Evolutionary conservation across 2,113 vertebrate species (phyloP).

Genomic region (Caranx melampygus): DNA sequence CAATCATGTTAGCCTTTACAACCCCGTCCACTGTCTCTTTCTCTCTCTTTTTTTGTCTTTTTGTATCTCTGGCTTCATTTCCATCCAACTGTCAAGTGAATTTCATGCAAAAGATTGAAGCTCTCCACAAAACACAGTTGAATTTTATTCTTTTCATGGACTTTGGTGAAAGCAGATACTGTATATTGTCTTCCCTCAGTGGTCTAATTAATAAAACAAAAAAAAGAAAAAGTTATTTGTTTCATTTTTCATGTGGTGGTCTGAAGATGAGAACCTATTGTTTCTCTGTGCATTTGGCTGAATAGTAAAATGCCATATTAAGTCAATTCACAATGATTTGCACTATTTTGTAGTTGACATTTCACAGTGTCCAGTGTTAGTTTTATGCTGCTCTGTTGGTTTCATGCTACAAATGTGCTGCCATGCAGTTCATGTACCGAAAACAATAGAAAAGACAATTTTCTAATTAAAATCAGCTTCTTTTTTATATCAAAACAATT

Average conservation of each 20-base stretch:
- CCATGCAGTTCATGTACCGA: not conserved
- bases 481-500: not conserved
- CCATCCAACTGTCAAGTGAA: slow-evolving; percentile 35
- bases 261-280: not conserved
- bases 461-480: not conserved
- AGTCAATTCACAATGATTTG: not conserved
- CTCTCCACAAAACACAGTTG: slow-evolving; percentile 4
- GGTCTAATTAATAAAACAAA: not conserved
- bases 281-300: not conserved
- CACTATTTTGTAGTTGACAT: not conserved
- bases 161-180: not conserved
- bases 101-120: slow-evolving; percentile 42
- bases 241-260: not conserved
- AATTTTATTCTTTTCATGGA: not conserved
- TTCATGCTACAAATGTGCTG: no score
- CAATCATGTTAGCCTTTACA: slow-evolving; percentile 39
- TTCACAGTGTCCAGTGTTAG: not conserved
- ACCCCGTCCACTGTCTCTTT: slow-evolving; percentile 30
- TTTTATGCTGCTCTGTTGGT: not conserved
- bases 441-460: not conserved
- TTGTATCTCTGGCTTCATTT: slow-evolving; percentile 43
- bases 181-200: not conserved
- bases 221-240: not conserved
- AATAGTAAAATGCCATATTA: not conserved
- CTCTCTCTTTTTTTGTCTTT: not conserved